Conservation (phyloP, 2,888 invertebrate species). For the Oxystoma pomonae region DNA sequence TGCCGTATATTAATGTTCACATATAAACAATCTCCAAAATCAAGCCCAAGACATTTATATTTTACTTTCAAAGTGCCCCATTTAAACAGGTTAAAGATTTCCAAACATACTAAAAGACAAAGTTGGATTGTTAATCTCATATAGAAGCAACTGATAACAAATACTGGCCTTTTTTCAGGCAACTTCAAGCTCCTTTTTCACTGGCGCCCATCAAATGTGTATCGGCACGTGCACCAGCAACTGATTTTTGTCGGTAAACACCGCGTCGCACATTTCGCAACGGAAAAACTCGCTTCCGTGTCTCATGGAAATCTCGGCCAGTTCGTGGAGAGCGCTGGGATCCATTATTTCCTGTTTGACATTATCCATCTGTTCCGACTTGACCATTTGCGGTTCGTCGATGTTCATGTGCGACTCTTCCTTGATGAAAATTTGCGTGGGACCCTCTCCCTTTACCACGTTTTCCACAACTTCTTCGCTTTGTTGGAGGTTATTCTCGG, state of each 20-base stretch:
- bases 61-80: too few relatives aligned
- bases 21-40: too few relatives aligned
- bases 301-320: conserved; percentile 51
- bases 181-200: conserved; percentile 22
- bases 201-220: conserved; percentile 63
- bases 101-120: too few relatives aligned
- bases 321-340: conserved; percentile 49
- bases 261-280: conserved; percentile 79
- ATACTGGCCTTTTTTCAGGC: too few relatives aligned
- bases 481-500: conserved; percentile 30
- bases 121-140: too few relatives aligned
- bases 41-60: too few relatives aligned
- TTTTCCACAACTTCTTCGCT: not conserved
- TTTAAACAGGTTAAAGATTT: too few relatives aligned
- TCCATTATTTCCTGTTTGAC: conserved; percentile 46
- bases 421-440: not conserved
- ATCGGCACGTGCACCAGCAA: conserved; percentile 74
- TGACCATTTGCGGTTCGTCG: not conserved
- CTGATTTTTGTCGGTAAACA: conserved; percentile 70
- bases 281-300: conserved; percentile 54
- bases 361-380: conserved; percentile 15
- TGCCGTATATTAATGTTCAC: too few relatives aligned
- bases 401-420: not conserved
- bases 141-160: too few relatives aligned
- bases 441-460: not conserved